These are phyloP conservation scores for Proteles cristata DNA, from an alignment of 2,113 vertebrate genomes.

Conservation along the genomic window DNA sequence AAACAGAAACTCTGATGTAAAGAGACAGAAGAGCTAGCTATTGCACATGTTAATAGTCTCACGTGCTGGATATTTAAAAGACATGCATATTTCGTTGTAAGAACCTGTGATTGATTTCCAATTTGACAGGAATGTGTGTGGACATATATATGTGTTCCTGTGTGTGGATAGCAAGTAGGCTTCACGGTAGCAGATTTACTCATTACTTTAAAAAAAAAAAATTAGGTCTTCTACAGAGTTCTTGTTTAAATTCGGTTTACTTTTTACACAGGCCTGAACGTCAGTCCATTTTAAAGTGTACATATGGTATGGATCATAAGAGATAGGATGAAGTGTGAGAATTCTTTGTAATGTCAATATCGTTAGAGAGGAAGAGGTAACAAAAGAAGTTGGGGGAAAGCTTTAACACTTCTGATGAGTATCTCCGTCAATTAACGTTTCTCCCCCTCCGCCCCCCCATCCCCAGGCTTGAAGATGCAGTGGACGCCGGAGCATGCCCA, in stretches of 20 bases:
- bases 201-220: background rate
- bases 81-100: conserved; percentile 27
- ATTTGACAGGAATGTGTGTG: conserved; percentile 54
- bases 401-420: background rate
- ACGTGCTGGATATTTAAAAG: conserved; percentile 73
- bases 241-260: conserved; percentile 35
- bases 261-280: background rate
- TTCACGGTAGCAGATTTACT: background rate
- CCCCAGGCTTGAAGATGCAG: conserved; percentile 99
- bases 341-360: background rate
- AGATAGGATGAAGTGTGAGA: background rate
- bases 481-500: conserved; percentile 99
- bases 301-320: background rate
- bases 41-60: conserved; percentile 67
- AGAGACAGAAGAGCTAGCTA: conserved; percentile 77
- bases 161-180: background rate
- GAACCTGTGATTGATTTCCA: conserved; percentile 4
- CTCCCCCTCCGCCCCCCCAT: background rate
- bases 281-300: background rate
- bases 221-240: background rate
- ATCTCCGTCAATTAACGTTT: conserved; percentile 66
- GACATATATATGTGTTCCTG: background rate
- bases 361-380: background rate
- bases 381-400: background rate
- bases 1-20: conserved; percentile 86